phyloP scores from a whole-genome alignment of 2,797 vertebrate species.

The Siniperca scherzeri region DNA sequence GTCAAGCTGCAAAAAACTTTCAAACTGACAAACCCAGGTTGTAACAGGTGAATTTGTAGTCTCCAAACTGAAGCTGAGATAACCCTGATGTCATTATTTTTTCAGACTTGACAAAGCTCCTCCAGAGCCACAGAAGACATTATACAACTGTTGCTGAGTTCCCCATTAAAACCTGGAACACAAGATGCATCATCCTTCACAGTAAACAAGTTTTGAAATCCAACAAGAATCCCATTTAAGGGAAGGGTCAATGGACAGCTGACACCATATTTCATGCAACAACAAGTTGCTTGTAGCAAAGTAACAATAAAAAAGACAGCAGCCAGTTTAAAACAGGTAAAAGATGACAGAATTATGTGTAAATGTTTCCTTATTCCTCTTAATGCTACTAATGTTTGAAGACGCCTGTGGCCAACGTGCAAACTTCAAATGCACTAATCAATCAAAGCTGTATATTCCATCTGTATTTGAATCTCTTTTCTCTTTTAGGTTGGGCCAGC shows the following conservation, averaged over 20 bases:
- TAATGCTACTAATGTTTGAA: background rate
- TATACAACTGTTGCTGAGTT: background rate
- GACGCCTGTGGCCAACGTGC: background rate
- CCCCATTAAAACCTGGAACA: constrained; percentile 1
- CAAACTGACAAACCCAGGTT: background rate
- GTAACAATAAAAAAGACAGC: background rate
- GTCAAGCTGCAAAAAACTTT: background rate
- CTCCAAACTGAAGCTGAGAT: background rate
- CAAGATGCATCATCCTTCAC: background rate
- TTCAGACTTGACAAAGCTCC: background rate
- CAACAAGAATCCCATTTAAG: background rate
- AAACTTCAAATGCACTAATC: constrained; percentile 22
- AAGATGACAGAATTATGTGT: background rate
- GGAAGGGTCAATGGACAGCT: background rate
- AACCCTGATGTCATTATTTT: background rate
- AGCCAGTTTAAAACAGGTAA: background rate
- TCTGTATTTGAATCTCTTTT: constrained; percentile 8
- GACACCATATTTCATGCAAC: background rate
- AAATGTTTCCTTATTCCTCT: background rate
- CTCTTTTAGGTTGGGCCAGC: background rate
- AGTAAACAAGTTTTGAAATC: background rate
- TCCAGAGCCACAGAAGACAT: background rate
- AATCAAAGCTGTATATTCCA: constrained; percentile 1
- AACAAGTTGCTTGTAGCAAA: background rate
- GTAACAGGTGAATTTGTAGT: background rate